Base-by-base conservation (phyloP, 2,797 vertebrate genomes). In the Otus scops region DNA sequence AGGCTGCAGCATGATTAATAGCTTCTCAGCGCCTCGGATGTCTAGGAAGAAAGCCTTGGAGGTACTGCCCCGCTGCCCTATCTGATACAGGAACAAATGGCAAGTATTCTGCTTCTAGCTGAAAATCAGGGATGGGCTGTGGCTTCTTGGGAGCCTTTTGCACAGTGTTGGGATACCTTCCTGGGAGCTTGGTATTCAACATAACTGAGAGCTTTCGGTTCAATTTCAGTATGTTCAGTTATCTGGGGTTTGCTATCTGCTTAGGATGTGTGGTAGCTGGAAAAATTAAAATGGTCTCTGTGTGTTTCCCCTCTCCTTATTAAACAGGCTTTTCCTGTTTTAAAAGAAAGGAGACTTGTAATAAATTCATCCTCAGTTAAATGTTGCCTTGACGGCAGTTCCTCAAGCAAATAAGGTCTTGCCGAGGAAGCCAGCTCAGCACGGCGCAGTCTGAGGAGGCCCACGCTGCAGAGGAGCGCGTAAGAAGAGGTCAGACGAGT, bases 261-360 rank as follows among this genome's bases (percentile, higher is more conserved):
- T 60, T 76, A 60, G 60, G 78, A 45, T 82, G 92, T 82, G 84
- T 74, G 75, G 81, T 91, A 89, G 43, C 39, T 91, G 56, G 67
- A 92, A 89, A 75, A 94, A 85, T 77, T 60, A 36, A n/a, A 71
- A 79, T 88, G 56, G n/a, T 70, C 47, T 94, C 26, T 83, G 59
- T 5, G 43, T 32, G 26, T 95, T 97, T 95, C 86, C 91, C 53
- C 78, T 91, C 85, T 86, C 69, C 26, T 78, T 21, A 87, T 82
- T 79, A 80, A 95, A 92, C 95, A 21, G 92, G 96, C 84, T 96
- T 95, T 96, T 96, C 96, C 93, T 83, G 96, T 94, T 95, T 51
- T 67, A 67, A 89, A 91, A 74, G 53, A 95, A 87, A 96, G 53
- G 71, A 73, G 75, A 16, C 80, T 65, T 2, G 8, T 92, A 95